Evolutionary conservation across 1,140 invertebrate genomes (phyloP).

Genomic region (Vollenhovia emeryi): DNA sequence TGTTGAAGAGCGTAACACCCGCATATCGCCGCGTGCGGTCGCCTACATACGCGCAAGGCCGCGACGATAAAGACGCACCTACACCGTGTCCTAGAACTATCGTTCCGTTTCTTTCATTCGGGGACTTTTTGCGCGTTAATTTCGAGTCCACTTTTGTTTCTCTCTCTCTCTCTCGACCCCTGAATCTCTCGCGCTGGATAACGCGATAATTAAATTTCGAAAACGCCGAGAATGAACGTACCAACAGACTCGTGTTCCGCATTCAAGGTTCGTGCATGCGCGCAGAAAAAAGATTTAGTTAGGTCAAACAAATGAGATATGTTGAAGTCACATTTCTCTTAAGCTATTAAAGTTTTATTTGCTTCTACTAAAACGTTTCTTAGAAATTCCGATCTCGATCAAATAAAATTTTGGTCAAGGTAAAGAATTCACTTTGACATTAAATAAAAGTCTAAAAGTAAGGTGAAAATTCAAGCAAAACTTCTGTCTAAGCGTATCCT

Average conservation of each 20-base stretch:
- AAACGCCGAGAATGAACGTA: not conserved
- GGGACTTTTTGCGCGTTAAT: not conserved
- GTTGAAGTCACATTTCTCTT: too few species aligned
- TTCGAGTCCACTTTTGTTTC: not conserved
- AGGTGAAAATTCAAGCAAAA: too few species aligned
- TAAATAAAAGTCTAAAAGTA: too few species aligned
- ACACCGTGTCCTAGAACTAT: slow-evolving; percentile 24
- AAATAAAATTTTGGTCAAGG: too few species aligned
- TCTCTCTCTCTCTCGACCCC: too few species aligned
- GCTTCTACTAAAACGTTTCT: too few species aligned
- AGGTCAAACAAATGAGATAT: too few species aligned
- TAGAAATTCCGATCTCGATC: too few species aligned
- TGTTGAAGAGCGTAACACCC: slow-evolving; percentile 64
- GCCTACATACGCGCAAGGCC: slow-evolving; percentile 69
- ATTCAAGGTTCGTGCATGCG: slow-evolving; percentile 30
- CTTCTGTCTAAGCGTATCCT: too few species aligned
- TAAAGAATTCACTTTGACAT: too few species aligned
- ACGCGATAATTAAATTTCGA: not conserved
- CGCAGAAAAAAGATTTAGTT: too few species aligned
- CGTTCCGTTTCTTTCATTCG: not conserved
- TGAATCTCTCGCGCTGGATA: not conserved
- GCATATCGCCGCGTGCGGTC: slow-evolving; percentile 57
- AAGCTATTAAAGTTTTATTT: too few species aligned
- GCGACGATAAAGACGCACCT: slow-evolving; percentile 65
- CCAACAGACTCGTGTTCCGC: slow-evolving; percentile 11